Evolutionary conservation across 2,797 vertebrate species (phyloP).

Genomic region (Phrynocephalus guinanensis): DNA sequence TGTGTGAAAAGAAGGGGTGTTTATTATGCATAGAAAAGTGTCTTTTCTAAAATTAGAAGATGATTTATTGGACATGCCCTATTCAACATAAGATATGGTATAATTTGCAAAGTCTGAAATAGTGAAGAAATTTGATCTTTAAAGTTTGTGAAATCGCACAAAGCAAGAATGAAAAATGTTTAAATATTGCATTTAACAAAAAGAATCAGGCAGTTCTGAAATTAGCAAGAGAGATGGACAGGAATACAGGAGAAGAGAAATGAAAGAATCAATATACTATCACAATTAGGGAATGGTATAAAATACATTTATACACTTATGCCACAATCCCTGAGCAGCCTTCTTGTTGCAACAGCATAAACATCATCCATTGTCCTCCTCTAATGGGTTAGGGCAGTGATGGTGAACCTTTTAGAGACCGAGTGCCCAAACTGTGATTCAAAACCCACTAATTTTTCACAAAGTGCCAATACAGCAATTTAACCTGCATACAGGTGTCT

Average conservation of each 20-base stretch:
- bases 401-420: too few species aligned
- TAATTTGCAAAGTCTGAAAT: slow-evolving; percentile 7
- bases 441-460: too few species aligned
- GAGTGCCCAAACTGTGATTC: too few species aligned
- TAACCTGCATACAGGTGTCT: too few species aligned
- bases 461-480: too few species aligned
- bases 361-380: background rate
- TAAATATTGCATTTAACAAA: slow-evolving; percentile 19
- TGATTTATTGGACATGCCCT: slow-evolving; percentile 3
- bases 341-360: background rate
- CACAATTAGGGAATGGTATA: background rate
- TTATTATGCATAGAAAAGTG: slow-evolving; percentile 31
- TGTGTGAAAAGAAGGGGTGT: slow-evolving; percentile 64
- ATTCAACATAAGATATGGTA: slow-evolving; percentile 13
- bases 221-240: background rate
- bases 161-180: slow-evolving; percentile 23
- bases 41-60: slow-evolving; percentile 26
- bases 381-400: too few species aligned
- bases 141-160: slow-evolving; percentile 42
- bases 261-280: background rate
- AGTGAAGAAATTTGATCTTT: slow-evolving; percentile 11
- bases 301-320: background rate
- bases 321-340: too few species aligned
- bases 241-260: background rate
- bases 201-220: background rate